Evolutionary conservation across 2,113 vertebrate genomes (phyloP), one percentile per base, ranked within the genome.

Genomic region (pig (Sus scrofa)): DNA sequence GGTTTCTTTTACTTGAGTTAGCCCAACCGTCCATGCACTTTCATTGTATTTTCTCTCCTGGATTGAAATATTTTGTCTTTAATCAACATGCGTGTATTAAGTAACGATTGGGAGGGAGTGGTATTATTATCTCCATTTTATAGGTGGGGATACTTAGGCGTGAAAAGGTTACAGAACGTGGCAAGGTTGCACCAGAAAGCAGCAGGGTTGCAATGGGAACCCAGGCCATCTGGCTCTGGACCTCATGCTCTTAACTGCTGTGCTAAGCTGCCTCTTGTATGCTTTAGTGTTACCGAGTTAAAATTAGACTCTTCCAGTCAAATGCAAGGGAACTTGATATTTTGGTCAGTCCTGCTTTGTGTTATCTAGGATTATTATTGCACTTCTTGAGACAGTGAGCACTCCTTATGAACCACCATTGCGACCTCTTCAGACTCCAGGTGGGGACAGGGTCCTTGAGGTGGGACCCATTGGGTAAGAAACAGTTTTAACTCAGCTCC

Each of bases 1-100:
- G 16, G 3, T 92, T 74, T 63, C 54, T 93, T 56, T 92, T 71
- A 27, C 65, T 92, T 73, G 24, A 63, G 50, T 71, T 90, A 77
- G 44, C 85, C 15, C 50, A 39, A 13, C 78, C 62, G 34, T 74
- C 20, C 12, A 56, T 54, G 24, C 12, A 2, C 30, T 65, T 88
- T 93, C 52, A 15, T 67, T 73, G 50, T 67, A n/a, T 74, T 96
- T 95, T 81, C 56, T 89, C 14, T 79, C 32, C 90, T 88, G 2
- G 32, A 58, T 79, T 71, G 27, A 65, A 65, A 52, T 30, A 27
- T 56, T 95, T 96, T 67, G 39, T 82, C 67, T 90, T 71, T 62
- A 67, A 52, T 87, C 19, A 79, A 19, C 18, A 24, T 95, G 70
- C 1, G 52, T n/a, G 84, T 92, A 96, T 74, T 74, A 75, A 75